These are phyloP conservation scores for Sorex araneus DNA, from an alignment of 2,113 vertebrate species.

Conservation along the genomic window DNA sequence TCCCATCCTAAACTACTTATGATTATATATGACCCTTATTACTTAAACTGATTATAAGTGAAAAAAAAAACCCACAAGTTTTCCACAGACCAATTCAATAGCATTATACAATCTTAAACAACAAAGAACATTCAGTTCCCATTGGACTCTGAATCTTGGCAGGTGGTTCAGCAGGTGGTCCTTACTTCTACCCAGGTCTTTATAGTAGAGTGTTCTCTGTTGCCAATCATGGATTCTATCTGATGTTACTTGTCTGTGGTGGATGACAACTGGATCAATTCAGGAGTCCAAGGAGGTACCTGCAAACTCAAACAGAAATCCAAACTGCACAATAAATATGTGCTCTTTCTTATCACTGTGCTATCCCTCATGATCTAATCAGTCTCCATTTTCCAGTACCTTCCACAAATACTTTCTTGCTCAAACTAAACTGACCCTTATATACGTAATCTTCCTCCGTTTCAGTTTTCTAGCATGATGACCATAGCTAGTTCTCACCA, in stretches of 20 bases:
- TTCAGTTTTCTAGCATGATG: conserved; percentile 30
- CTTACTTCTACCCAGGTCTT: conserved; percentile 30
- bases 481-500: conserved; percentile 54
- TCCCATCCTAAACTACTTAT: conserved; percentile 73
- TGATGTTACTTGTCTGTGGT: conserved; percentile 58
- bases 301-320: conserved; percentile 77
- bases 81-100: conserved; percentile 69
- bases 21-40: conserved; percentile 74
- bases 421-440: conserved; percentile 73
- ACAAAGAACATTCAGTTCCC: conserved; percentile 76
- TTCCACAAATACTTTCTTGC: conserved; percentile 62
- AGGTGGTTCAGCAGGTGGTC: neutral
- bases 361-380: conserved; percentile 52
- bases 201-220: conserved; percentile 61
- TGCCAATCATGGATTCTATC: conserved; percentile 54
- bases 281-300: conserved; percentile 75
- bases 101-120: conserved; percentile 74
- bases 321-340: conserved; percentile 40
- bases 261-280: conserved; percentile 65
- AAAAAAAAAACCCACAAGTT: conserved; percentile 69
- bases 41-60: conserved; percentile 73
- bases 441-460: conserved; percentile 51
- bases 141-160: neutral
- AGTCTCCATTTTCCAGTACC: neutral
- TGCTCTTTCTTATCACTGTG: neutral